Base-by-base conservation (phyloP, 2,797 vertebrate genomes). In the Myotis pilosus region DNA sequence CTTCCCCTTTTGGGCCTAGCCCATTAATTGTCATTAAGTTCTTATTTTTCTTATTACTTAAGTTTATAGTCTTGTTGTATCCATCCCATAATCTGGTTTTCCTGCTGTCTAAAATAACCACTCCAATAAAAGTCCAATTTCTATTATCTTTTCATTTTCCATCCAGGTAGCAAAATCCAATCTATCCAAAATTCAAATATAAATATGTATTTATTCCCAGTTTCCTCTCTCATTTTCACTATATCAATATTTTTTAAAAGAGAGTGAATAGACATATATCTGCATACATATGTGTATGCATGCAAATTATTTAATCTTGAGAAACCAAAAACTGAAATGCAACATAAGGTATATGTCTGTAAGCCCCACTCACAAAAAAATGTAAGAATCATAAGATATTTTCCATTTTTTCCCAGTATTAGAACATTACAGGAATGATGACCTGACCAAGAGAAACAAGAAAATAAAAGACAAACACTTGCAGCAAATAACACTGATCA, bases 381-480 rank as follows among this genome's bases (percentile, higher is more conserved):
- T 57, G 5, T 87, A 64, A 62, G 8, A 44, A 51, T 94, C 28
- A 80, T 78, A 92, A 87, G 41, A 60, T 90, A 28, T 80, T 87
- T 92, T 83, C 20, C 41, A 66, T 95, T 80, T 95, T 95, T 92
- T 87, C 86, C 75, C 12, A 64, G 47, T 84, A 76, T 89, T 92
- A 71, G 81, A 83, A 90, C 55, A 90, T 83, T 92, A 75, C 23
- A 41, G 7, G 72, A 33, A 60, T 60, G 51, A 74, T 64, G 33
- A 88, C 33, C 28, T 80, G 30, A 89, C 81, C 38, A 84, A 91
- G 83, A 89, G 8, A 47, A 86, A 74, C 6, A 68, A 86, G 53
- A 90, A 92, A 76, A 71, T 69, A 60, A 84, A 94, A 90, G 51
- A 68, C 44, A 74, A 57, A 74, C 44, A 49, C 22, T 82, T 66